Percentiles rank a stretch among this genome's conserved stretches.
Evolutionary conservation across 2,797 vertebrate genomes (phyloP).

Genomic region (Todus mexicanus): DNA sequence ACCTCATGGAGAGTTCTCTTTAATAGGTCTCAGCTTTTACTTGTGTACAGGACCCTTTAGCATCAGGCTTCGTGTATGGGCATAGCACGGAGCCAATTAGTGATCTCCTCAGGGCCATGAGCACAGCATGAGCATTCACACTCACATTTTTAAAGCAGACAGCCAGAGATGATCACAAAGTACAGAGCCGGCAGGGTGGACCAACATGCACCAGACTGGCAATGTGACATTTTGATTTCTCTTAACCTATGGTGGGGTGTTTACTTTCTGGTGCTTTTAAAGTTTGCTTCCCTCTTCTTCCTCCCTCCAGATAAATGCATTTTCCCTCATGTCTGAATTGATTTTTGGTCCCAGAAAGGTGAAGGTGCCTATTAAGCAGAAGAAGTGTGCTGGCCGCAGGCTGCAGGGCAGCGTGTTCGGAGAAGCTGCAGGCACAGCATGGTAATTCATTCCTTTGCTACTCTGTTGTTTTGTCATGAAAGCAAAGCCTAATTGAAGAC

Average conservation of each 20-base stretch:
- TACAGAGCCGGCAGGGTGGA: background rate
- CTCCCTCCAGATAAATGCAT: background rate
- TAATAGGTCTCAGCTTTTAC: constrained; percentile 1
- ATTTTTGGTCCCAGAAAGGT: constrained; percentile 8
- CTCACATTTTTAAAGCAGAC: constrained; percentile 2
- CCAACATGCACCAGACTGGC: background rate
- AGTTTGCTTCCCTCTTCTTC: background rate
- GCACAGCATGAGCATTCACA: background rate
- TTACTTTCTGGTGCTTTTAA: background rate
- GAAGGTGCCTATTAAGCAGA: background rate
- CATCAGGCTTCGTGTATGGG: background rate
- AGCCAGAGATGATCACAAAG: background rate
- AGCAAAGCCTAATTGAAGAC: constrained; percentile 21
- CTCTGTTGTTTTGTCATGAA: constrained; percentile 2
- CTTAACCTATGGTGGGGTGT: background rate
- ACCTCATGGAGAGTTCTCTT: background rate
- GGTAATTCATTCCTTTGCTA: background rate
- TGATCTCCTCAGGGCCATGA: background rate
- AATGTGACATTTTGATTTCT: background rate
- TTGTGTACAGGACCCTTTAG: background rate
- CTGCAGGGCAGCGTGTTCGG: background rate
- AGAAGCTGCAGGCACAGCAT: background rate
- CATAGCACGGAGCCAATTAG: background rate
- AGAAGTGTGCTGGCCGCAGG: background rate
- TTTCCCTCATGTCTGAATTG: background rate